Base-by-base conservation (phyloP, 2,888 invertebrate species). In the Troides oblongomaculatus region DNA sequence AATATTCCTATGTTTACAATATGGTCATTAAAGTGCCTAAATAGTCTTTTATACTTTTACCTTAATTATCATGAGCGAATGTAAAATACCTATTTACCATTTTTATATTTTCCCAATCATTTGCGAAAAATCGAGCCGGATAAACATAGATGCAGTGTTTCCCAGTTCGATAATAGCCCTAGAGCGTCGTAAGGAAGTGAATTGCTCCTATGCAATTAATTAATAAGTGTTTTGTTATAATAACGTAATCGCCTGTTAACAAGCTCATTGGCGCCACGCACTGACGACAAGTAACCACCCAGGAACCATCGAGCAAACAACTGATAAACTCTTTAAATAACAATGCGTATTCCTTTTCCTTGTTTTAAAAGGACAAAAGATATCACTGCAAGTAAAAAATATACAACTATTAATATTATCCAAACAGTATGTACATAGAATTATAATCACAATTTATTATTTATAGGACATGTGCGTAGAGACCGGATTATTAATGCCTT, bases 1-100 rank as follows among this genome's bases (percentile, higher is more conserved):
- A 78, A 75, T 72, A 77, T 76, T 75, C 72, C 72, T 73, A 46
- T 74, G 71, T 70, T 74, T 73, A 75, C 63, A 65, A 66, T 60
- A 68, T 59, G 53, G 58, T 8, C 46, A 64, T 70, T 57, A 60
- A 23, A n/a, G 39, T 39, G 39, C 39, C 10, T 39, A 39, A 39
- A 39, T 39, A 39, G 39, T 10, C 10, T 30, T 10, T 39, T 39
- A 39, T 1, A 39, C 39, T 39, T 39, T 10, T 39, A 10, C 10
- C 39, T 39, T 39, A 39, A 10, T 39, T 39, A 39, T 1, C 36
- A 36, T 7, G 5, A 36, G 36, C 36, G 36, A 36, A 36, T 7
- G 7, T 36, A 36, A 36, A 36, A 36, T 36, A 36, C 36, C 7
- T 36, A 36, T 5, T 36, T 36, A 36, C 36, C 39, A 39, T 0